Conservation (phyloP, 2,888 invertebrate genomes). For the Hybos culiciformis region DNA sequence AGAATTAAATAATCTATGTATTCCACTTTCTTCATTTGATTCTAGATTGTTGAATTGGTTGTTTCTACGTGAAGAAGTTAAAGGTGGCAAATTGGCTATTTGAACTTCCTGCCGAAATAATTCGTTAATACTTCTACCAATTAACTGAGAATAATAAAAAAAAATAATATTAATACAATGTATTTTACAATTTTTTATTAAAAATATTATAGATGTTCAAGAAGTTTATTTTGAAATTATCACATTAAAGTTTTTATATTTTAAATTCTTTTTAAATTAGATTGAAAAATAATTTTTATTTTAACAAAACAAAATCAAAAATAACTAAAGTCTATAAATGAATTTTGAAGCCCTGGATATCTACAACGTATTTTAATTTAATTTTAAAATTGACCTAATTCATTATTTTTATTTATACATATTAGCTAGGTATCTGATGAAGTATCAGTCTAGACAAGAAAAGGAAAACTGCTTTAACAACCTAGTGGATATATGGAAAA, state of each 20-base stretch:
- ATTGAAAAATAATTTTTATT: conserved; percentile 14
- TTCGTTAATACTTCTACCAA: conserved; percentile 75
- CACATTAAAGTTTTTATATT: too few relatives aligned
- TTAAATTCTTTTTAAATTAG: too few relatives aligned
- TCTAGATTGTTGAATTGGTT: conserved; percentile 23
- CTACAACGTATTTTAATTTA: too few relatives aligned
- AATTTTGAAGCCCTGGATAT: too few relatives aligned
- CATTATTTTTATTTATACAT: too few relatives aligned
- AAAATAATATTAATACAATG: background rate
- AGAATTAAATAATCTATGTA: conserved; percentile 25
- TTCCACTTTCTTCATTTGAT: conserved; percentile 25
- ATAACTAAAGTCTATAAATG: background rate
- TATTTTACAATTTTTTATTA: background rate
- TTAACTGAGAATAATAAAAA: conserved; percentile 41
- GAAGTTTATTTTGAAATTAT: too few relatives aligned
- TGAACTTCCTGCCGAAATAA: conserved; percentile 76
- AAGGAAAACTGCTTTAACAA: too few relatives aligned
- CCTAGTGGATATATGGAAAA: too few relatives aligned
- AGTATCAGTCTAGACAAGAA: too few relatives aligned
- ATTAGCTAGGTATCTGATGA: too few relatives aligned
- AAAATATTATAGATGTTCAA: too few relatives aligned
- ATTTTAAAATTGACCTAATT: too few relatives aligned
- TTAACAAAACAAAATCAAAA: background rate
- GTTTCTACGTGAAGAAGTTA: conserved; percentile 29
- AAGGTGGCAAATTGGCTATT: conserved; percentile 69